These are phyloP conservation scores for Philaenus spumarius DNA, from an alignment of 1,140 invertebrate species.

Conservation along the genomic window DNA sequence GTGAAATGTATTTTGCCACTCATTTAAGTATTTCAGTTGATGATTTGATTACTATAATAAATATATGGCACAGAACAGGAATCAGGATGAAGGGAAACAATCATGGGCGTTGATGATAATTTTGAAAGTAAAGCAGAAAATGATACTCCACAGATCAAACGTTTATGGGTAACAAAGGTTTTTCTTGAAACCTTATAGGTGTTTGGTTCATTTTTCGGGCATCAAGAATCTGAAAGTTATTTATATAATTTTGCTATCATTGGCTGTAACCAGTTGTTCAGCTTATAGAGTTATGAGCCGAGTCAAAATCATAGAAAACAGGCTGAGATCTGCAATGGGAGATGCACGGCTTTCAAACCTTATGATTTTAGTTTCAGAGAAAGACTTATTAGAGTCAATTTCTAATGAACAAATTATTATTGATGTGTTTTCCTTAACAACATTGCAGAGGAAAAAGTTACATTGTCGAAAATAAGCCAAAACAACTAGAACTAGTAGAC, in stretches of 20 bases:
- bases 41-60: background rate
- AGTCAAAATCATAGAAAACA: background rate
- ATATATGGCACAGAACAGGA: background rate
- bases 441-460: background rate
- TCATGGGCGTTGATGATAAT: too few relatives aligned
- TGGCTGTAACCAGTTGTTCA: background rate
- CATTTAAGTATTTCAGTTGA: background rate
- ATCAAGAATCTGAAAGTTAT: background rate
- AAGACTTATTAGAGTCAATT: background rate
- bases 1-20: background rate
- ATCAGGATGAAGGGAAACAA: too few relatives aligned
- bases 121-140: background rate
- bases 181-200: too few relatives aligned
- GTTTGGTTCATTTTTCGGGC: background rate
- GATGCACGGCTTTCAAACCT: background rate
- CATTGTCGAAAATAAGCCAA: background rate
- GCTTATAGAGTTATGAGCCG: background rate
- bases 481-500: background rate
- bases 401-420: constrained; percentile 1
- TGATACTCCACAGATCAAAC: background rate
- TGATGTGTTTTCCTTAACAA: background rate
- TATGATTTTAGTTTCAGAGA: background rate
- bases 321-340: constrained; percentile 5
- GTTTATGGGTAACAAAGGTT: background rate
- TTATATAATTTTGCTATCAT: background rate